These are phyloP conservation scores for Proisotoma minuta DNA, from an alignment of 2,888 invertebrate genomes.

Conservation along the genomic window DNA sequence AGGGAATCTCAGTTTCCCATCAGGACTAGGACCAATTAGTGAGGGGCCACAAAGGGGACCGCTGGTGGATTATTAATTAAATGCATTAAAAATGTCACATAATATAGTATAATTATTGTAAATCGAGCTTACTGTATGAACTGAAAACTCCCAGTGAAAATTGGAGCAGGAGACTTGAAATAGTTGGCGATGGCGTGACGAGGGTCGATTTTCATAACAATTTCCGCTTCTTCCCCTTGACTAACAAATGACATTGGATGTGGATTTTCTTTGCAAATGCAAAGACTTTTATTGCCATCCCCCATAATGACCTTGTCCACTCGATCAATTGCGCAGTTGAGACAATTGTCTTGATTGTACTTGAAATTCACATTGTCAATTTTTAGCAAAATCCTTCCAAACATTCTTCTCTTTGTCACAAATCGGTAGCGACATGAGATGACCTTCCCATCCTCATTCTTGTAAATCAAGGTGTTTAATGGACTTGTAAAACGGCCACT, in stretches of 20 bases:
- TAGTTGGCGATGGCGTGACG: conserved; percentile 80
- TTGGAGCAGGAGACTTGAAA: conserved; percentile 76
- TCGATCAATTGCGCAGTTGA: conserved; percentile 79
- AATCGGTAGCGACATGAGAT: conserved; percentile 78
- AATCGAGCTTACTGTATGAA: conserved; percentile 61
- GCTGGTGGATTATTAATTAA: conserved; percentile 64
- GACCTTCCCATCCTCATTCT: conserved; percentile 59
- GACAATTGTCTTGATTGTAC: conserved; percentile 73
- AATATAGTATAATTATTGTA: neutral
- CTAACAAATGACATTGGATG: conserved; percentile 60
- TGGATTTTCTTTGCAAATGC: conserved; percentile 61
- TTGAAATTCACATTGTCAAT: conserved; percentile 76
- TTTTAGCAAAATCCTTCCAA: conserved; percentile 73
- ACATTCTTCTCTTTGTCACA: conserved; percentile 74
- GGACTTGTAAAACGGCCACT: conserved; percentile 81
- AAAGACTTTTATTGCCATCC: conserved; percentile 55
- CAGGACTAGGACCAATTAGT: conserved; percentile 69
- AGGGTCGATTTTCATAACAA: conserved; percentile 76
- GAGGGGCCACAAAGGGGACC: conserved; percentile 76
- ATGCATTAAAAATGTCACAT: neutral
- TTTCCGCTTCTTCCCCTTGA: conserved; percentile 71
- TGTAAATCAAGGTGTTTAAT: conserved; percentile 80
- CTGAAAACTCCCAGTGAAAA: conserved; percentile 81
- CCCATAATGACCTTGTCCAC: conserved; percentile 66
- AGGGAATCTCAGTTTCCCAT: conserved; percentile 82